These are phyloP conservation scores for Aspidiotus rigidus DNA, from an alignment of 2,888 invertebrate species.

Conservation along the genomic window DNA sequence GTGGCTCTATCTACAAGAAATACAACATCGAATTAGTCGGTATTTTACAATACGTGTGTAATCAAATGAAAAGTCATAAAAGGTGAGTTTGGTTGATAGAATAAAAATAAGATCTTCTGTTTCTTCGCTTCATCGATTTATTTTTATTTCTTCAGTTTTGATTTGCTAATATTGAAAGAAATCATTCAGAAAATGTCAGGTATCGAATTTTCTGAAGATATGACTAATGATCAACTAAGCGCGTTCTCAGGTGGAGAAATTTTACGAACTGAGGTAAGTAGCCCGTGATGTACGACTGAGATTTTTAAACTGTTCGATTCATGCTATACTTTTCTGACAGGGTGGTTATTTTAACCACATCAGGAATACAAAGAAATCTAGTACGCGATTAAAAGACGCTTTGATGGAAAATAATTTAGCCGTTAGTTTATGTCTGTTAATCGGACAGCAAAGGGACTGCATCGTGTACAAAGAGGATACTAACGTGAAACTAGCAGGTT, in stretches of 20 bases:
- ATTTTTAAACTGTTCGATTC: constrained; percentile 3
- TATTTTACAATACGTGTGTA: constrained; percentile 90
- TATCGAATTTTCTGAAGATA: constrained; percentile 91
- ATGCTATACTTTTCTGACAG: constrained; percentile 45
- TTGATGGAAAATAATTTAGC: constrained; percentile 88
- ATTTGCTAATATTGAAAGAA: constrained; percentile 87
- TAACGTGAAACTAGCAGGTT: constrained; percentile 70
- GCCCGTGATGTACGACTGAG: neutral
- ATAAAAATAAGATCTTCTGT: neutral
- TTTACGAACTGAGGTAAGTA: constrained; percentile 75
- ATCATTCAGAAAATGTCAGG: constrained; percentile 99
- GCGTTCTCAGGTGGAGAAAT: constrained; percentile 96
- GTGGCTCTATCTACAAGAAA: constrained; percentile 93
- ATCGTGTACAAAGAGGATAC: constrained; percentile 78
- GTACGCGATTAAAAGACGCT: constrained; percentile 87
- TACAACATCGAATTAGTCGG: constrained; percentile 79
- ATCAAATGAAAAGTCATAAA: constrained; percentile 91
- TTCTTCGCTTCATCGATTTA: neutral
- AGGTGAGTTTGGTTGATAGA: constrained; percentile 51
- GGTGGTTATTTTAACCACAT: constrained; percentile 97
- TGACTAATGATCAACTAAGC: constrained; percentile 90
- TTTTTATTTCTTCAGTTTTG: constrained; percentile 53
- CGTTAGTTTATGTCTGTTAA: constrained; percentile 81
- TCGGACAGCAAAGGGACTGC: constrained; percentile 94
- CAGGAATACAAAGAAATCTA: constrained; percentile 91